These are phyloP conservation scores for Spodoptera exigua DNA, from an alignment of 2,888 invertebrate species.

Conservation along the genomic window DNA sequence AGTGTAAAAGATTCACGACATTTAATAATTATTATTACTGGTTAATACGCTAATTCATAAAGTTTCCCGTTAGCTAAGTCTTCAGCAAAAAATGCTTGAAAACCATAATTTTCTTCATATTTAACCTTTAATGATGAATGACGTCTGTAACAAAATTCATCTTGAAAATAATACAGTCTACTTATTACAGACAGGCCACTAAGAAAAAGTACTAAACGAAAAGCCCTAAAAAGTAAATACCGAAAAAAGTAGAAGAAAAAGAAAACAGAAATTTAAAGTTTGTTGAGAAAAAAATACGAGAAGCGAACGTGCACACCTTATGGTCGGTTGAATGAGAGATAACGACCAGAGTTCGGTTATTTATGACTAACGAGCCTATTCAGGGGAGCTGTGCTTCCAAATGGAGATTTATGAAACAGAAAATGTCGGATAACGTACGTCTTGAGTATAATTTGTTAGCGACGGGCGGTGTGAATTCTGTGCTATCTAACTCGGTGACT, in stretches of 20 bases:
- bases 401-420: slow-evolving; percentile 88
- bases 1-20: too few species aligned
- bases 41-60: too few species aligned
- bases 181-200: neutral
- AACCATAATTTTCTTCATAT: too few species aligned
- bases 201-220: neutral
- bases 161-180: too few species aligned
- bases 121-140: too few species aligned
- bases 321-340: slow-evolving; percentile 81
- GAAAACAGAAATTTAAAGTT: slow-evolving; percentile 70
- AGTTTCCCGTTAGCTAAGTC: too few species aligned
- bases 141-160: too few species aligned
- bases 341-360: slow-evolving; percentile 87
- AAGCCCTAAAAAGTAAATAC: slow-evolving; percentile 42
- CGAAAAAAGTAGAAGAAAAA: slow-evolving; percentile 54
- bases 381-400: slow-evolving; percentile 78
- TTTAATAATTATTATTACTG: too few species aligned
- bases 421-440: slow-evolving; percentile 82
- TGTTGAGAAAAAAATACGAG: slow-evolving; percentile 55
- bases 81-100: too few species aligned
- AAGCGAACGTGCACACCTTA: slow-evolving; percentile 67
- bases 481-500: slow-evolving; percentile 45
- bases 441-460: slow-evolving; percentile 78
- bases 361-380: slow-evolving; percentile 88
- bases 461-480: slow-evolving; percentile 52